phyloP scores from a whole-genome alignment of 2,113 vertebrate genomes.

The Felis catus region F.catus_Fca126_mat1.0 CM031416.1:80738001-80738500 shows the following conservation, averaged over 20 bases:
- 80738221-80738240: background rate
- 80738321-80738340: background rate
- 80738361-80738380: background rate
- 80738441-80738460: background rate
- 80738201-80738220: background rate
- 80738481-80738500: slow-evolving; percentile 4
- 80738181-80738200: background rate
- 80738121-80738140: background rate
- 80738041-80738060: background rate
- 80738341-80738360: background rate
- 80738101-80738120: background rate
- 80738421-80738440: background rate
- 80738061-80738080: background rate
- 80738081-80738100: background rate
- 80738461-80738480: background rate
- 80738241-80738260: background rate
- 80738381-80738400: background rate
- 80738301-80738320: background rate
- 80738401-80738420: background rate
- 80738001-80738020: background rate
- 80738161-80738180: background rate
- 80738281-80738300: background rate
- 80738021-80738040: background rate
- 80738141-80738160: background rate
- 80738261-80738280: background rate